Evolutionary conservation across 1,140 invertebrate species (phyloP), one percentile per base, ranked within the genome.

Genomic region (Papilio machaon): DNA sequence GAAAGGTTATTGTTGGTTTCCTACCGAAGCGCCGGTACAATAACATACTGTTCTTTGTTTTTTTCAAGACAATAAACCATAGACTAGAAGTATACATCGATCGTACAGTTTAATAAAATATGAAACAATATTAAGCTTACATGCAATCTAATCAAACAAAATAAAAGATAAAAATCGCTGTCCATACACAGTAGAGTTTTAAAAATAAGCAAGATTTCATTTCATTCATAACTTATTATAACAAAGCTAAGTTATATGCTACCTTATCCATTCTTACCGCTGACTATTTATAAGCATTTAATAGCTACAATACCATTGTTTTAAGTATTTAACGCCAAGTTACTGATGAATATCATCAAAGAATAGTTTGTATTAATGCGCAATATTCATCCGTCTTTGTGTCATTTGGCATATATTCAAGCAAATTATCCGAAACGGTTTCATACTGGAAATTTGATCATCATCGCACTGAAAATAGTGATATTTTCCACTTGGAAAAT

Each of bases 371-470:
- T 75, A 35, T 75, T 47, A 75, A 75, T 75, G 47, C 47, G 74
- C 47, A 49, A 7, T 2, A 73, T 43, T 52, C 19, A 54, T 76
- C 46, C 19, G 73, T 49, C 74, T 75, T 75, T 54, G 46, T 75
- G 19, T 47, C 19, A 10, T 47, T 75, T 75, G 73, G 73, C 73
- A 75, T 49, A 75, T 75, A 52, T 30, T 75, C 73, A 52, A 75
- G 47, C 73, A 54, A 52, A 75, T 52, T 75, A 75, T 19, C 47
- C 73, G 73, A 52, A 75, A 52, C 47, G 73, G 73, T 52, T 52
- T 75, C 19, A 23, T 75, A 10, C 73, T 74, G 73, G 73, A 75
- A 75, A 75, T 75, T 75, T 30, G 46, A 49, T 75, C 73, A 75
- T 52, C 73, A 13, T 49, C 70, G 30, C 15, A 46, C 43, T 73